Percentiles rank a stretch among this genome's conserved stretches.
These are phyloP conservation scores for Triplophysa dalaica DNA, from an alignment of 2,113 vertebrate species.

Conservation along the genomic window DNA sequence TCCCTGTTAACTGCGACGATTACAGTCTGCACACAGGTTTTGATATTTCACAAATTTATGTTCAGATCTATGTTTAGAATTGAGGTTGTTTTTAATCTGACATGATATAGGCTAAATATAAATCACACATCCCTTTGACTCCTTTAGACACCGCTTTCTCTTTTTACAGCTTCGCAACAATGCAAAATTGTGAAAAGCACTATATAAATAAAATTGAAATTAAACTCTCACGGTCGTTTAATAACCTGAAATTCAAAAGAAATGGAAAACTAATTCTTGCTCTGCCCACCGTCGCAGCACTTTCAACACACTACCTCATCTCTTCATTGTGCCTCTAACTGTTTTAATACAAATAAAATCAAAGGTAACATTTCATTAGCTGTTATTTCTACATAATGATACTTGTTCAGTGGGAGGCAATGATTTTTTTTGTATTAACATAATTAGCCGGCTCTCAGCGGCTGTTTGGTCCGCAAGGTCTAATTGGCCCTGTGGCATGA, in stretches of 20 bases:
- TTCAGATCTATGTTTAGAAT: too few species aligned
- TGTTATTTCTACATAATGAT: slow-evolving; percentile 82
- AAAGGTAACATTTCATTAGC: slow-evolving; percentile 80
- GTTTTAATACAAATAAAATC: slow-evolving; percentile 84
- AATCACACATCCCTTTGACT: too few species aligned
- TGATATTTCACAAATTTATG: too few species aligned
- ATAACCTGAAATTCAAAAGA: slow-evolving; percentile 15
- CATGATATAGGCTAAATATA: too few species aligned
- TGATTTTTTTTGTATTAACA: slow-evolving; percentile 76
- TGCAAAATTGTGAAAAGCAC: too few species aligned
- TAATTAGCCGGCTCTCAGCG: slow-evolving; percentile 78
- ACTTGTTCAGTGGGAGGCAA: slow-evolving; percentile 75
- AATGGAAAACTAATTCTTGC: slow-evolving; percentile 11
- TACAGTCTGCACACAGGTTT: too few species aligned
- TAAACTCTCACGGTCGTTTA: background rate
- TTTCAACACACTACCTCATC: slow-evolving; percentile 37
- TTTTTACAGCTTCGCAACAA: too few species aligned
- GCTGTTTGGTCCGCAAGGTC: slow-evolving; percentile 71
- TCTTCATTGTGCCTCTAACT: slow-evolving; percentile 74
- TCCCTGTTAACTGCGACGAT: too few species aligned
- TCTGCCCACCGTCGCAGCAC: background rate
- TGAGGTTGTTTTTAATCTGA: too few species aligned
- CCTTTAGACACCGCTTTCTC: too few species aligned
- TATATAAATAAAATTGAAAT: background rate
- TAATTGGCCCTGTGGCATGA: slow-evolving; percentile 78